Evolutionary conservation across 1,140 invertebrate genomes (phyloP).

Genomic region (Drosophila arizonae): DNA sequence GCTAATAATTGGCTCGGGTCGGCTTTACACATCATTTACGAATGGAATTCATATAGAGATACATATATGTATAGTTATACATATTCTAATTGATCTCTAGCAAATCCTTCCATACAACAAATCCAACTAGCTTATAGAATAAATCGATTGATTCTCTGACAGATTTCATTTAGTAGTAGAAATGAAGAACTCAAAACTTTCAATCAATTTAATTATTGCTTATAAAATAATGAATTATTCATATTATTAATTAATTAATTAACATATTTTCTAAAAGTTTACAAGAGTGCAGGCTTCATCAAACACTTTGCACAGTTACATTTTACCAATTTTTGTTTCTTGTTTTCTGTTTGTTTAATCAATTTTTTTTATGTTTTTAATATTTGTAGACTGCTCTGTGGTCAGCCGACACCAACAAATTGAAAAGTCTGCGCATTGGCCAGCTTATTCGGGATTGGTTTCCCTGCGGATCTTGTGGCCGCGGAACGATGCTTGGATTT

Average conservation of each 20-base stretch:
- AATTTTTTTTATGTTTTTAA: slow-evolving; percentile 19
- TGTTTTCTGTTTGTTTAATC: slow-evolving; percentile 10
- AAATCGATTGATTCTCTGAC: slow-evolving; percentile 4
- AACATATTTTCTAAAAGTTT: slow-evolving; percentile 72
- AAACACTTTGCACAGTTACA: slow-evolving; percentile 60
- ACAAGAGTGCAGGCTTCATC: slow-evolving; percentile 53
- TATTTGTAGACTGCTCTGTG: slow-evolving; percentile 35
- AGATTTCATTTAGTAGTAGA: not conserved
- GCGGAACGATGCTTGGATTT: slow-evolving; percentile 96
- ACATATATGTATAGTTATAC: not conserved
- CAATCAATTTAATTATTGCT: slow-evolving; percentile 36
- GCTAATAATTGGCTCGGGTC: slow-evolving; percentile 48
- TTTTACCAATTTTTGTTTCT: slow-evolving; percentile 56
- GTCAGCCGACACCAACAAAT: slow-evolving; percentile 62
- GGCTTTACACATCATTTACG: slow-evolving; percentile 25
- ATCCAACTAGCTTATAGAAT: not conserved
- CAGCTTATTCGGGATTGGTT: slow-evolving; percentile 62
- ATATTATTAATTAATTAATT: slow-evolving; percentile 49
- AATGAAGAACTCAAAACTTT: slow-evolving; percentile 12
- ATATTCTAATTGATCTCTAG: not conserved
- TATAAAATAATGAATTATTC: slow-evolving; percentile 37
- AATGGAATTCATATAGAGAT: slow-evolving; percentile 4
- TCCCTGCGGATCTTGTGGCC: slow-evolving; percentile 95
- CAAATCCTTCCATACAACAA: slow-evolving; percentile 16
- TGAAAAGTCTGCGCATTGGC: slow-evolving; percentile 14